These are phyloP conservation scores for Ectobius pallidus DNA, from an alignment of 2,888 invertebrate species.

Conservation along the genomic window DNA sequence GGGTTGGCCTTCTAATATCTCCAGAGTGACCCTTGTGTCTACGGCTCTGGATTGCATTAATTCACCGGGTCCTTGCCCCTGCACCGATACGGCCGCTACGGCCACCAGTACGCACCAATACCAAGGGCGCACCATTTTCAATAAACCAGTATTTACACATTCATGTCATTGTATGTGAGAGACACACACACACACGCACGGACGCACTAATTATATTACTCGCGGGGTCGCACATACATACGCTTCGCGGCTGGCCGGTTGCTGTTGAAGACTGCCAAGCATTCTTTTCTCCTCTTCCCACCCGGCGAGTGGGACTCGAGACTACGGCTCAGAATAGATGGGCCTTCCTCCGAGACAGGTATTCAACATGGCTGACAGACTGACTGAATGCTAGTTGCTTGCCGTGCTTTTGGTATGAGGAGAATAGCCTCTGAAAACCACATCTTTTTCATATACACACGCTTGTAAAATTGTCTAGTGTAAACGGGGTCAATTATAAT, in stretches of 20 bases:
- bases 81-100: conserved; percentile 8
- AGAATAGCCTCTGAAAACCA: neutral
- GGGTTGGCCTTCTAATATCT: conserved; percentile 84
- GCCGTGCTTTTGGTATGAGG: neutral
- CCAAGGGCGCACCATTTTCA: conserved; percentile 8
- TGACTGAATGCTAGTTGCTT: conserved; percentile 9
- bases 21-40: conserved; percentile 84
- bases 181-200: conserved; percentile 19
- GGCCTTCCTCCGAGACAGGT: conserved; percentile 54
- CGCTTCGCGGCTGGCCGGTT: neutral
- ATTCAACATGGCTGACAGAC: conserved; percentile 57
- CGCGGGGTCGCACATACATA: neutral
- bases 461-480: too few relatives aligned
- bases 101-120: conserved; percentile 11
- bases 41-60: conserved; percentile 86
- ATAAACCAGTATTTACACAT: too few relatives aligned
- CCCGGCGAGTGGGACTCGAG: conserved; percentile 44
- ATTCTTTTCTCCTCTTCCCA: conserved; percentile 11
- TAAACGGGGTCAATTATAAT: too few relatives aligned
- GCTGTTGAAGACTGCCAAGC: neutral
- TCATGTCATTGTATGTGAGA: too few relatives aligned
- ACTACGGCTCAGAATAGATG: conserved; percentile 47
- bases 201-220: conserved; percentile 6
- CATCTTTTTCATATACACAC: too few relatives aligned
- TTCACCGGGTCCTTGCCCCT: neutral